phyloP scores from a whole-genome alignment of 2,888 invertebrate genomes.

The Bembecia ichneumoniformis region DNA sequence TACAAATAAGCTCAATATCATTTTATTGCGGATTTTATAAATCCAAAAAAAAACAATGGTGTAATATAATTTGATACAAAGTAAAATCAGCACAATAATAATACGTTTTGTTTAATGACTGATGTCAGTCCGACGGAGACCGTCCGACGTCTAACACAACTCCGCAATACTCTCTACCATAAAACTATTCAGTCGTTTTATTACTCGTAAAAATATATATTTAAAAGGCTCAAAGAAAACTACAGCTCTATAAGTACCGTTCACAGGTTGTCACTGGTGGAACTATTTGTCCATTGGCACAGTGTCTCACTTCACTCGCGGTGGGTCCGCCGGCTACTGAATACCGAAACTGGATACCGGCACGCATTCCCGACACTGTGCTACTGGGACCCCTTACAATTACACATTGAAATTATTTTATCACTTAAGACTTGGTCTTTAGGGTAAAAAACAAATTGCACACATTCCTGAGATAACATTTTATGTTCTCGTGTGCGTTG shows the following conservation, averaged over 20 bases:
- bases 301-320: neutral
- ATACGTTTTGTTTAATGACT: conserved; percentile 64
- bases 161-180: conserved; percentile 69
- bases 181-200: conserved; percentile 73
- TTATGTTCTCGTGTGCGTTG: too few species aligned
- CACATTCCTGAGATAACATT: too few species aligned
- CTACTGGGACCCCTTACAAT: too few species aligned
- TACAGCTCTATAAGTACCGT: conserved; percentile 39
- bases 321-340: neutral
- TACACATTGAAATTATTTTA: too few species aligned
- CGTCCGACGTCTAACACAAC: conserved; percentile 46
- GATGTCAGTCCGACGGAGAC: conserved; percentile 41
- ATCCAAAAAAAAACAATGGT: conserved; percentile 42
- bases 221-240: conserved; percentile 70
- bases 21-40: conserved; percentile 54
- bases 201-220: conserved; percentile 71
- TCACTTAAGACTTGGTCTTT: too few species aligned
- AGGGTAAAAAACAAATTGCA: too few species aligned
- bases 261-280: conserved; percentile 50
- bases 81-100: conserved; percentile 58
- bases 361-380: too few species aligned
- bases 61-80: conserved; percentile 40
- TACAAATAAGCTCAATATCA: conserved; percentile 58
- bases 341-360: too few species aligned
- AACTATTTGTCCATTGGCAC: conserved; percentile 10